phyloP scores from a whole-genome alignment of 35 echinoderm and acorn worm genomes.

The Strongylocentrotus purpuratus region DNA sequence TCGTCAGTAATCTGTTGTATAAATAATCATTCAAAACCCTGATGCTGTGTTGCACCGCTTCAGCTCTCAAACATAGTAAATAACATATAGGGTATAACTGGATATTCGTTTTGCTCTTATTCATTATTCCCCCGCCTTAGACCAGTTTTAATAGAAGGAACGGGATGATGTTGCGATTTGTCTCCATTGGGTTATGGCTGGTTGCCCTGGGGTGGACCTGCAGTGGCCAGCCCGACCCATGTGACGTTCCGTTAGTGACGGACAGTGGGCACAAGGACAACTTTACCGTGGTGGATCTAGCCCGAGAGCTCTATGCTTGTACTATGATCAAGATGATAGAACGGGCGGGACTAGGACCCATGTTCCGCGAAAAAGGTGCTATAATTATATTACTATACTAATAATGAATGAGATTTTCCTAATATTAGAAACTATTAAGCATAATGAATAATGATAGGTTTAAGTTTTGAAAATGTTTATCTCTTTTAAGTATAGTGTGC shows the following conservation, averaged over 20 bases:
- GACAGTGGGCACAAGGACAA: background rate
- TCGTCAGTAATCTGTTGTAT: background rate
- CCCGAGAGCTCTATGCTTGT: background rate
- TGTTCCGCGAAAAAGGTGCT: background rate
- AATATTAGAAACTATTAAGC: background rate
- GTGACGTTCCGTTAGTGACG: background rate
- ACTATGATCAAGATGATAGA: conserved; percentile 46
- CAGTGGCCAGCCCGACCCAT: background rate
- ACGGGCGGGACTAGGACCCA: background rate
- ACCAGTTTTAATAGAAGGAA: background rate
- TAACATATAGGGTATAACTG: too few relatives aligned
- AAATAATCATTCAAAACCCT: background rate
- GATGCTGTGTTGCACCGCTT: background rate
- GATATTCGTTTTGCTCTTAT: too few relatives aligned
- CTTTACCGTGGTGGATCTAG: conserved; percentile 22
- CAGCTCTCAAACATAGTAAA: background rate
- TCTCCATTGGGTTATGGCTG: background rate
- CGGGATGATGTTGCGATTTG: background rate
- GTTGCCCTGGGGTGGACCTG: background rate
- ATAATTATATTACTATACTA: background rate
- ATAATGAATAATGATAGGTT: too few relatives aligned
- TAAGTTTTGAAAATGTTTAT: too few relatives aligned
- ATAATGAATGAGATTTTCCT: background rate
- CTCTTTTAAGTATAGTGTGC: too few relatives aligned
- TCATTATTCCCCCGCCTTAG: background rate